phyloP scores from a whole-genome alignment of 2,113 vertebrate species.

The Strix aluco region DNA sequence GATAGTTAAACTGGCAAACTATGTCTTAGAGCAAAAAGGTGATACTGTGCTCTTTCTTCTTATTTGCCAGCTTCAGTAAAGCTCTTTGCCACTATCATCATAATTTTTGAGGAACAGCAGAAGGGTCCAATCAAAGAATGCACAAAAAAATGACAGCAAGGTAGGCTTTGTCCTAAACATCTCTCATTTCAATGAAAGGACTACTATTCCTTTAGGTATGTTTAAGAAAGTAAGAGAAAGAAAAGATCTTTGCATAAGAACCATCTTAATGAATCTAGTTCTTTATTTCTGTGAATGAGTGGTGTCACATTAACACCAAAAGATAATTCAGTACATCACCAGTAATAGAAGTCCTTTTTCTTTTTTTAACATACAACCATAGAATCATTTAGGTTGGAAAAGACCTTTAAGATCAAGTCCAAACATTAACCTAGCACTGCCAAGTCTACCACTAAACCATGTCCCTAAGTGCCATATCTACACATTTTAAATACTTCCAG shows the following conservation, averaged over 20 bases:
- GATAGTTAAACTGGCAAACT: background rate
- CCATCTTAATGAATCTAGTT: background rate
- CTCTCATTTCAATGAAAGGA: background rate
- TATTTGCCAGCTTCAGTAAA: background rate
- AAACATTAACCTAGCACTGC: too few species aligned
- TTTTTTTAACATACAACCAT: background rate
- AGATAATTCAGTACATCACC: background rate
- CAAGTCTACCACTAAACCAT: too few species aligned
- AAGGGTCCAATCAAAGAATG: background rate
- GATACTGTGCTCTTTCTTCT: background rate
- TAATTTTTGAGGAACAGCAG: background rate
- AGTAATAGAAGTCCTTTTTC: background rate
- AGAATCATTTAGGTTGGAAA: background rate
- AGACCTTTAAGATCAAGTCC: background rate
- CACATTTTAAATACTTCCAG: too few species aligned
- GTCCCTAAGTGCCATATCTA: too few species aligned
- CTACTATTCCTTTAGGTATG: background rate
- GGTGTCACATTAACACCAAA: background rate
- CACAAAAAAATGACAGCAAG: background rate
- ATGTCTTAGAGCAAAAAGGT: background rate
- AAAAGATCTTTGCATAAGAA: background rate
- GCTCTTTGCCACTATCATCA: background rate
- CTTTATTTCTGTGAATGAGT: background rate
- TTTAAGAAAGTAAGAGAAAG: background rate
- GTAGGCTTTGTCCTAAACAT: background rate